These are phyloP conservation scores for Pachyseris speciosa DNA, from an alignment of 64 coral and sea anemone species.

Conservation along the genomic window DNA sequence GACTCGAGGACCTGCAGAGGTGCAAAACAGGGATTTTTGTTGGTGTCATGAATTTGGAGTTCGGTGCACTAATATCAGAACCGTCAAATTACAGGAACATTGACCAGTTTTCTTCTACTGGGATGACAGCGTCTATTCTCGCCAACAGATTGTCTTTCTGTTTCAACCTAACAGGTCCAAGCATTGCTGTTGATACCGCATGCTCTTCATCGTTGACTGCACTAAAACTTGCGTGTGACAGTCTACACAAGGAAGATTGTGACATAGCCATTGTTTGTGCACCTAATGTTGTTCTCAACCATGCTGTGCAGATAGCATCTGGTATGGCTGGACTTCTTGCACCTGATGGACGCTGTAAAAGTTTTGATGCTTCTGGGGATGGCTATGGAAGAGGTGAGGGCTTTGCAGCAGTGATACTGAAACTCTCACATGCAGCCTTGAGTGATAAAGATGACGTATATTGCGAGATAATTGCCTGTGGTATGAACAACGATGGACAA, in stretches of 20 bases:
- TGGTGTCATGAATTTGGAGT: slow-evolving; percentile 79
- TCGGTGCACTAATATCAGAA: background rate
- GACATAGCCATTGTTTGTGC: slow-evolving; percentile 67
- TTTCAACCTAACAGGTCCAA: slow-evolving; percentile 62
- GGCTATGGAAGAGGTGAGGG: slow-evolving; percentile 77
- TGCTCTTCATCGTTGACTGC: slow-evolving; percentile 79
- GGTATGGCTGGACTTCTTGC: slow-evolving; percentile 49
- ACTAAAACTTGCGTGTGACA: slow-evolving; percentile 59
- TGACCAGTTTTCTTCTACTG: slow-evolving; percentile 52
- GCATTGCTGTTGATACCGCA: slow-evolving; percentile 72
- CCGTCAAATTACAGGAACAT: slow-evolving; percentile 12
- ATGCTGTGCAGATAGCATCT: background rate
- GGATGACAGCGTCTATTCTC: background rate
- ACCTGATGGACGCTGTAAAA: slow-evolving; percentile 66
- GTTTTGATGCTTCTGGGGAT: slow-evolving; percentile 72
- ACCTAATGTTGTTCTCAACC: slow-evolving; percentile 20
- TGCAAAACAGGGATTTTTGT: slow-evolving; percentile 78
- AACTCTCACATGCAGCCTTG: slow-evolving; percentile 29
- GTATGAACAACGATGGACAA: slow-evolving; percentile 75
- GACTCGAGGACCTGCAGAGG: slow-evolving; percentile 53
- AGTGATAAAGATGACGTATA: slow-evolving; percentile 61
- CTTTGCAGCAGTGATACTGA: slow-evolving; percentile 66
- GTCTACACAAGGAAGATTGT: slow-evolving; percentile 54
- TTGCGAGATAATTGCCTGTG: slow-evolving; percentile 65
- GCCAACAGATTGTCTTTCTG: slow-evolving; percentile 50